These are phyloP conservation scores for Gnathonemus longibarbis DNA, from an alignment of 2,113 vertebrate genomes.

Conservation along the genomic window DNA sequence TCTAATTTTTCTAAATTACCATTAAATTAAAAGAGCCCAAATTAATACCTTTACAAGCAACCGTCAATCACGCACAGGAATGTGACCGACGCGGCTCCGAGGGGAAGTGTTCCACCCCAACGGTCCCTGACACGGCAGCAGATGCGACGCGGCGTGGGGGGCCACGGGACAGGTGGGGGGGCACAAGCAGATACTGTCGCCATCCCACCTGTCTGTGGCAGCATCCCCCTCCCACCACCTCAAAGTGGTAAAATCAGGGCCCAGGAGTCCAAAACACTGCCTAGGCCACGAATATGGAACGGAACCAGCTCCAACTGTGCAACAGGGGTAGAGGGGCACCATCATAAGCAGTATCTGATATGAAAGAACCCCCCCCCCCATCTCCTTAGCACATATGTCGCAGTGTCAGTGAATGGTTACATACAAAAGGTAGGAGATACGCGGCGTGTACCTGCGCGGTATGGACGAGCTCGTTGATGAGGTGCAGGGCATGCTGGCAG, in stretches of 20 bases:
- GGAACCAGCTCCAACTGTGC: background rate
- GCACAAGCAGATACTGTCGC: background rate
- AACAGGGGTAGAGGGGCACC: background rate
- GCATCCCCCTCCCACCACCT: background rate
- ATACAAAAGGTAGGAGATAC: background rate
- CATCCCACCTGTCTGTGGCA: background rate
- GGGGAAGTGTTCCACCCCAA: background rate
- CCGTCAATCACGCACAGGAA: conserved; percentile 1
- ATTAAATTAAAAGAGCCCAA: conserved; percentile 13
- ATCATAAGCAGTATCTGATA: background rate
- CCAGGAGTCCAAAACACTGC: background rate
- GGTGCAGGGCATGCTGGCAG: conserved; percentile 84
- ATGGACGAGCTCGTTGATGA: conserved; percentile 88
- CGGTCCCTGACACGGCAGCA: background rate
- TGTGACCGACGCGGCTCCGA: background rate
- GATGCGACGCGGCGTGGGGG: background rate
- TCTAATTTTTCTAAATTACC: conserved; percentile 17
- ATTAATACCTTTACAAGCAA: conserved; percentile 18
- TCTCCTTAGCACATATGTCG: background rate
- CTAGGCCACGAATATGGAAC: background rate
- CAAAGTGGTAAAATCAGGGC: background rate
- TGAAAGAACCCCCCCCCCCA: background rate
- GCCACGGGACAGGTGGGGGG: background rate
- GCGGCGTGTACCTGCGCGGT: conserved; percentile 73
- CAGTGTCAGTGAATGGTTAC: background rate